Evolutionary conservation across 2,797 vertebrate genomes (phyloP).

Genomic region (Emydoidea blandingii): DNA sequence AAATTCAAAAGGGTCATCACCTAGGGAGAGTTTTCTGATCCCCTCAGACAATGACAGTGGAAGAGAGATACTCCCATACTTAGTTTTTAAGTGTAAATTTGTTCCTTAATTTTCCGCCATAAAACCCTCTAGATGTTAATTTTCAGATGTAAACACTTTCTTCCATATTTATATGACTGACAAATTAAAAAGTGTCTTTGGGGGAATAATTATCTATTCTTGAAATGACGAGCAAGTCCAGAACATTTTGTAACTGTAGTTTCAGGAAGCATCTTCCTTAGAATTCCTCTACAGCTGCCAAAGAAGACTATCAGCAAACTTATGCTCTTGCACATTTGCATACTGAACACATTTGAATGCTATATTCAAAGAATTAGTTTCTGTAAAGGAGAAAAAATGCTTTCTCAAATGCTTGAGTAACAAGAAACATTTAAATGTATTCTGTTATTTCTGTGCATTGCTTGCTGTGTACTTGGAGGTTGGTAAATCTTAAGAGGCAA

Average conservation of each 20-base stretch:
- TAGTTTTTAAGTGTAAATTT: neutral
- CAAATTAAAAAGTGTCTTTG: neutral
- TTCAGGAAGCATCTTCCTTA: constrained; percentile 32
- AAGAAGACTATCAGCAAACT: constrained; percentile 39
- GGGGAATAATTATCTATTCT: constrained; percentile 12
- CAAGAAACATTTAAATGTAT: neutral
- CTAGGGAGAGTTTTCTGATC: neutral
- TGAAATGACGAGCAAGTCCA: constrained; percentile 19
- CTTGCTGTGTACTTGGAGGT: neutral
- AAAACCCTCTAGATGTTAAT: neutral
- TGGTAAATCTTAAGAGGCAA: neutral
- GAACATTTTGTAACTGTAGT: constrained; percentile 14
- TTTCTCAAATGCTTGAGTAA: constrained; percentile 10
- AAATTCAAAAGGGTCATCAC: neutral
- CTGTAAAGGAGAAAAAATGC: constrained; percentile 10
- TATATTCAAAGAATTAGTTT: constrained; percentile 1
- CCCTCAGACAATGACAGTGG: neutral
- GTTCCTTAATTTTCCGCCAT: neutral
- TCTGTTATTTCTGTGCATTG: neutral
- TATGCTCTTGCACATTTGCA: neutral
- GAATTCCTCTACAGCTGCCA: constrained; percentile 33
- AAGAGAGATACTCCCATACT: neutral
- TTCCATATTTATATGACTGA: neutral
- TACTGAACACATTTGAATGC: neutral
- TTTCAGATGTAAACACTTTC: neutral